phyloP scores from a whole-genome alignment of 1,140 invertebrate genomes.

The Drosophila fuyamai region DNA sequence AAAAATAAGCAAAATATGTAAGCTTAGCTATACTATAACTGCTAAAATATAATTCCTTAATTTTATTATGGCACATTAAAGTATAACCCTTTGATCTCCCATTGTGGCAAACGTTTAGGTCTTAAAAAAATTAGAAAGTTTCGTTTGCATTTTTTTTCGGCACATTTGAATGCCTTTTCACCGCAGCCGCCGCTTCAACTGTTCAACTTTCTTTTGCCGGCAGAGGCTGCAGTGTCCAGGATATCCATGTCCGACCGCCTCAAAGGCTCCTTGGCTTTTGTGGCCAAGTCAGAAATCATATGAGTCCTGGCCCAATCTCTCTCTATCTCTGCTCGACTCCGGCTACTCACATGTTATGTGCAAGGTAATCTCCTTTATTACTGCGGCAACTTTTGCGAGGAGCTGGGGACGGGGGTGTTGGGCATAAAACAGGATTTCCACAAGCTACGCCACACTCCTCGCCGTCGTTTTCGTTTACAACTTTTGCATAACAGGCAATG shows the following conservation, averaged over 20 bases:
- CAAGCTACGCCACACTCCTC: constrained; percentile 16
- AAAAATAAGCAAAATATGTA: too few species aligned
- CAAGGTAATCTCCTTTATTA: constrained; percentile 81
- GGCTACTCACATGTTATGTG: constrained; percentile 70
- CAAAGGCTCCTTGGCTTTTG: constrained; percentile 52
- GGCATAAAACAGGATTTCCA: constrained; percentile 72
- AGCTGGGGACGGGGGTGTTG: background rate
- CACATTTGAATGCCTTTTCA: constrained; percentile 3
- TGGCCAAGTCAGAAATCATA: constrained; percentile 55
- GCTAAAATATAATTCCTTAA: background rate
- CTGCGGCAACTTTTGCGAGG: constrained; percentile 73
- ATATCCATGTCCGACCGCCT: constrained; percentile 37
- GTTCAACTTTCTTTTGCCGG: constrained; percentile 6
- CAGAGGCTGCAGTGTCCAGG: constrained; percentile 27
- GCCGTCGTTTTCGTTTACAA: constrained; percentile 51
- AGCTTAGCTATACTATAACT: too few species aligned
- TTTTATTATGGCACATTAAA: constrained; percentile 2
- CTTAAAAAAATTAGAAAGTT: constrained; percentile 15
- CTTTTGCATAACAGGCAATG: constrained; percentile 72
- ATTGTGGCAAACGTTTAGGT: constrained; percentile 30
- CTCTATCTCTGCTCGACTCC: constrained; percentile 13
- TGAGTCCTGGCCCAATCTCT: constrained; percentile 27
- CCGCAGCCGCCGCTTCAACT: constrained; percentile 7
- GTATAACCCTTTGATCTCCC: constrained; percentile 4
- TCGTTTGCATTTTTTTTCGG: constrained; percentile 24